Percentiles rank a stretch among this genome's conserved stretches.
These are phyloP conservation scores for Cheilosia vernalis DNA, from an alignment of 2,888 invertebrate species.

Conservation along the genomic window DNA sequence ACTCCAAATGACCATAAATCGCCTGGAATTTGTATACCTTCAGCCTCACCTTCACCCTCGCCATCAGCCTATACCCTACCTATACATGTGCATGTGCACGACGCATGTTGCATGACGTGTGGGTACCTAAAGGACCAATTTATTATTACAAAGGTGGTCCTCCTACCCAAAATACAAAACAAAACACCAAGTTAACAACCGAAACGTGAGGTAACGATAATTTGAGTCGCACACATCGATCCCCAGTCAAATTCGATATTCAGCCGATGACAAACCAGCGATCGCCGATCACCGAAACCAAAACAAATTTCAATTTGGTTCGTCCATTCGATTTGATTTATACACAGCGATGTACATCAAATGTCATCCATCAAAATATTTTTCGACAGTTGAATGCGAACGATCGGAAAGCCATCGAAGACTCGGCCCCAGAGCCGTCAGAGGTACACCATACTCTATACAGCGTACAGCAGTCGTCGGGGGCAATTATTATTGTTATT, in stretches of 20 bases:
- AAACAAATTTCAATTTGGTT: constrained; percentile 68
- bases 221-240: constrained; percentile 49
- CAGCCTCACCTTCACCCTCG: background rate
- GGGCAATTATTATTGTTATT: constrained; percentile 73
- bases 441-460: background rate
- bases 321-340: constrained; percentile 80
- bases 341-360: constrained; percentile 80
- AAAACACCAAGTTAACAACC: constrained; percentile 80
- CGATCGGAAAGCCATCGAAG: constrained; percentile 68
- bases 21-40: constrained; percentile 46
- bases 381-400: constrained; percentile 74
- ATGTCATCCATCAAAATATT: constrained; percentile 78
- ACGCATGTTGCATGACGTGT: background rate
- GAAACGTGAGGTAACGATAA: constrained; percentile 80
- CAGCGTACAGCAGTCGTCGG: constrained; percentile 23
- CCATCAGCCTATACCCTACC: too few relatives aligned
- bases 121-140: constrained; percentile 49
- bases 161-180: constrained; percentile 36
- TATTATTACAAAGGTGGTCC: constrained; percentile 72
- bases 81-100: background rate
- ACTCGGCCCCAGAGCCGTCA: constrained; percentile 5
- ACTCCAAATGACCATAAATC: constrained; percentile 82
- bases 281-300: constrained; percentile 19
- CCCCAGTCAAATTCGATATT: constrained; percentile 65
- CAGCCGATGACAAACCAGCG: constrained; percentile 63